Conservation (phyloP, 1,140 invertebrate species). For the Nephila pilipes region DNA sequence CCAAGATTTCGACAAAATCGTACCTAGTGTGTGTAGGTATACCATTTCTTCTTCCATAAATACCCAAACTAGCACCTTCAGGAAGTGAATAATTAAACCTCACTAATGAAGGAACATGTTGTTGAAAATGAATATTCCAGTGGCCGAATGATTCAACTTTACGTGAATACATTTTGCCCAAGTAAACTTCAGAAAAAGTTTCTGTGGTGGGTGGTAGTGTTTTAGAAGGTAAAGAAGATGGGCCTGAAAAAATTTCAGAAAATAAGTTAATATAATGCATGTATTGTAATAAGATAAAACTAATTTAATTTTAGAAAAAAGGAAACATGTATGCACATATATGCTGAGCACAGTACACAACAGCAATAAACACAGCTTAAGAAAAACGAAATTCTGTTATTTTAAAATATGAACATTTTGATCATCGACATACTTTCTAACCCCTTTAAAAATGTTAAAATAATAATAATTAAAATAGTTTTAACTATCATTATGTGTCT, state of each 20-base stretch:
- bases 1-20: conserved; percentile 91
- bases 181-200: conserved; percentile 89
- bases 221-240: conserved; percentile 77
- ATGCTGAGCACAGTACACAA: neutral
- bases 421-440: no score
- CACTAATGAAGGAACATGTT: conserved; percentile 93
- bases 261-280: neutral
- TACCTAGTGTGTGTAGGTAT: conserved; percentile 97
- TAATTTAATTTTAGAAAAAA: neutral
- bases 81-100: conserved; percentile 94
- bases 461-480: neutral
- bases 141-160: conserved; percentile 93
- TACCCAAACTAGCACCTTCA: conserved; percentile 94
- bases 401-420: no score
- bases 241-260: conserved; percentile 54
- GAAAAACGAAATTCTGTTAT: no score
- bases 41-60: conserved; percentile 92
- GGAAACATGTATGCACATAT: neutral
- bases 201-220: conserved; percentile 78
- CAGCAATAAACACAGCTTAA: neutral
- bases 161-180: conserved; percentile 89
- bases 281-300: neutral
- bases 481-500: no score
- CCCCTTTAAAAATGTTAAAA: neutral
- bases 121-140: conserved; percentile 94